Base-by-base conservation (phyloP, 2,888 invertebrate species). In the Leptinotarsa juncta region DNA sequence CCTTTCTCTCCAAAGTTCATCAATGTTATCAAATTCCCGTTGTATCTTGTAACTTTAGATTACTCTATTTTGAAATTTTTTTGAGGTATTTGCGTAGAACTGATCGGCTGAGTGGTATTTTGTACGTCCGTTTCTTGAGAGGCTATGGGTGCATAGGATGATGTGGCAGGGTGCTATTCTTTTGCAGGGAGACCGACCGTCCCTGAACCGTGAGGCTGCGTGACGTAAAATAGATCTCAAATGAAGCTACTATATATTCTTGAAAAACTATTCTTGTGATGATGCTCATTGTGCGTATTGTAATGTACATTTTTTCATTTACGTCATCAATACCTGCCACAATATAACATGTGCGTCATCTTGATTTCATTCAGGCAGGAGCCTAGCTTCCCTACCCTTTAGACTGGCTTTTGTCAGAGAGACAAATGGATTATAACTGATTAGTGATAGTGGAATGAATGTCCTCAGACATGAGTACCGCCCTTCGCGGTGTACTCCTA, bases 181-280 rank as follows among this genome's bases (percentile, higher is more conserved):
- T 42, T 76, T 77, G 84, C 85, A 84, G 85, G 85, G 85, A 85
- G 85, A 87, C 86, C 87, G 87, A 87, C 86, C 82, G 83, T 85
- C 85, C 85, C 84, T 85, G 84, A 84, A 82, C 67, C 72, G 67
- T 72, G 53, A 74, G 42, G 65, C 48, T 14, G 26, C 48, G 72
- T 72, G 73, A 74, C 72, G 73, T 70, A 70, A 75, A n/a, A 48
- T 62, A 32, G 20, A 71, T 42, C 55, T 48, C 62, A 65, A 70
- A 51, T 51, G 51, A 16, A 51, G 5, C 3, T 42, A 10, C 1
- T 42, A 42, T 42, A 42, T 10, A 42, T 42, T 0, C 10, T 42
- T 5, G 10, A 10, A 42, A 42, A 42, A 42, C 12, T 12, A 3
- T 12, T 42, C 42, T 42, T 42, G 42, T 42, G 42, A 42, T 42